A percentile compares a stretch with the other conserved stretches of the same genome.
Evolutionary conservation across 2,888 invertebrate genomes (phyloP).

Genomic region (Coenonympha arcania): DNA sequence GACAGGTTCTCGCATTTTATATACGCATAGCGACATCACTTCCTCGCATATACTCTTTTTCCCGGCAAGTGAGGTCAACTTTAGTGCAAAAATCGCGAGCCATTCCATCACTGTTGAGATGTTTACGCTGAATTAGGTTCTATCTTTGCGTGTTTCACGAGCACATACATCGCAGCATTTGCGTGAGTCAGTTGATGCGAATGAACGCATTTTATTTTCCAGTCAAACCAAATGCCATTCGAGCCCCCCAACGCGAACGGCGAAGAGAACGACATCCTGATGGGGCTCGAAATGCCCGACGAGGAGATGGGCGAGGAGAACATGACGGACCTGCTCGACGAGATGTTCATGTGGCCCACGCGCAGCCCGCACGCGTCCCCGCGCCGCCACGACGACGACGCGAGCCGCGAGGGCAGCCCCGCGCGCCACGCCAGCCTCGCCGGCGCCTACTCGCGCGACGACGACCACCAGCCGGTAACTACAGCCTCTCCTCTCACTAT

Average conservation of each 20-base stretch:
- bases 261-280: conserved; percentile 62
- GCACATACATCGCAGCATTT: too few relatives aligned
- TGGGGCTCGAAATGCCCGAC: conserved; percentile 61
- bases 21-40: too few relatives aligned
- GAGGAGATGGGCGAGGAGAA: conserved; percentile 79
- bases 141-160: too few relatives aligned
- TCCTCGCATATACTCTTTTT: too few relatives aligned
- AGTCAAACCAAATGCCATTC: conserved; percentile 66
- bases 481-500: too few relatives aligned
- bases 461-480: conserved; percentile 35
- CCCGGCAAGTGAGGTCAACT: too few relatives aligned
- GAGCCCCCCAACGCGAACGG: conserved; percentile 65
- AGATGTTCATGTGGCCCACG: conserved; percentile 78
- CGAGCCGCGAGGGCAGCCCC: conserved; percentile 41
- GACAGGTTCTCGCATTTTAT: too few relatives aligned
- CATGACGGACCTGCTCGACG: conserved; percentile 76
- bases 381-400: conserved; percentile 39
- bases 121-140: too few relatives aligned
- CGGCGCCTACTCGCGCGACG: conserved; percentile 35
- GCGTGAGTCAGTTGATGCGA: neutral
- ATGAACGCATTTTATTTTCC: conserved; percentile 12
- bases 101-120: too few relatives aligned
- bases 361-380: conserved; percentile 40
- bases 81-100: too few relatives aligned
- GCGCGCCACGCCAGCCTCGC: conserved; percentile 31